A percentile compares a stretch with the other conserved stretches of the same genome.
Evolutionary conservation across 2,113 vertebrate genomes (phyloP).

Genomic region (Megaleporinus macrocephalus): DNA sequence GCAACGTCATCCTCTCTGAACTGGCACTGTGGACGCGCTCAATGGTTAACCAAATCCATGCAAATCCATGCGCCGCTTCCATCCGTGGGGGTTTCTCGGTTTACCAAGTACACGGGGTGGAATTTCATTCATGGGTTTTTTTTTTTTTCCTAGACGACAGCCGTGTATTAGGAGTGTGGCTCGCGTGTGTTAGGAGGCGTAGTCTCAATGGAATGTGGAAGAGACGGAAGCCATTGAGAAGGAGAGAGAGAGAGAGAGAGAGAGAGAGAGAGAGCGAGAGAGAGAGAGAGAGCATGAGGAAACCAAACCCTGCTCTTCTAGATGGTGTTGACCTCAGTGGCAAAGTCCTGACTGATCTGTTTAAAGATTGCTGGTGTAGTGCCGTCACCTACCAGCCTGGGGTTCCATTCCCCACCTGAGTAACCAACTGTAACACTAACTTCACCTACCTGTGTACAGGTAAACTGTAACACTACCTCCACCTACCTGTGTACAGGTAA

Average conservation of each 20-base stretch:
- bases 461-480: no score
- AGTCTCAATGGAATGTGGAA: constrained; percentile 50
- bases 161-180: constrained; percentile 17
- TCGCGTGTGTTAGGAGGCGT: constrained; percentile 37
- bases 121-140: constrained; percentile 39
- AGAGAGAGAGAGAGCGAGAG: not conserved
- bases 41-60: not conserved
- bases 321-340: constrained; percentile 48
- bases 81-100: constrained; percentile 33
- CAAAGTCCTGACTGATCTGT: constrained; percentile 41
- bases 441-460: no score
- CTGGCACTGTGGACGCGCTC: not conserved
- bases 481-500: no score
- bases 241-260: constrained; percentile 15
- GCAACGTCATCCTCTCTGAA: not conserved
- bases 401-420: no score
- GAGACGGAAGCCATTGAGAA: constrained; percentile 38
- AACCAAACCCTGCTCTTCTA: constrained; percentile 50
- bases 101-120: constrained; percentile 11
- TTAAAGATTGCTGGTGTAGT: constrained; percentile 47
- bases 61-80: not conserved
- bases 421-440: no score
- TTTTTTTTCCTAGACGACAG: constrained; percentile 28
- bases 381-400: no score
- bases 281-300: not conserved